Evolutionary conservation across 2,797 vertebrate species (phyloP), one percentile per base, ranked within the genome.

Genomic region (Danionella dracula): DNA sequence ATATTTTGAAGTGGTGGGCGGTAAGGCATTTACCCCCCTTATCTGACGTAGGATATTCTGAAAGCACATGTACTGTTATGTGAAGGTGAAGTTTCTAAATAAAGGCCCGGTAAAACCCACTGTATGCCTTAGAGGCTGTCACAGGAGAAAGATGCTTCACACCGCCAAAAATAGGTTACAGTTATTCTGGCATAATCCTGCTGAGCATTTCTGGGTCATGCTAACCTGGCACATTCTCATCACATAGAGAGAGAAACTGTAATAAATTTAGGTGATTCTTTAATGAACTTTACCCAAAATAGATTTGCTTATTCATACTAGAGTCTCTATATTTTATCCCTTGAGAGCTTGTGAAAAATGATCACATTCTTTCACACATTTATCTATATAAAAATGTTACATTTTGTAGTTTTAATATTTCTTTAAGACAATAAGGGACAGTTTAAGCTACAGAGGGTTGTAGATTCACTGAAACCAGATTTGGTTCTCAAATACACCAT

Each of bases 291-390:
- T 34, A 23, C 35, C 35, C 23, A 12, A 56, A 41, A 56, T 41
- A 56, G 53, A 38, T 40, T 16, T 56, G 53, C 35, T 55, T 55
- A 55, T 55, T 40, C n/a, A 55, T 9, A 54, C 0, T 11, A 21
- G 19, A 35, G 31, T 35, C 32, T 54, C 49, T 11, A 17, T n/a
- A 21, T n/a, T 6, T n/a, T 16, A 34, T 35, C 51, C 19, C 68
- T 66, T 66, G 56, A 71, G 75, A 79, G 77, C 78, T 74, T n/a
- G n/a, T n/a, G n/a, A n/a, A n/a, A n/a, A n/a, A n/a, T n/a, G n/a
- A n/a, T n/a, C n/a, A n/a, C n/a, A n/a, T n/a, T n/a, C n/a, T n/a
- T n/a, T n/a, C n/a, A n/a, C n/a, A n/a, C n/a, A n/a, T n/a, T n/a
- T n/a, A n/a, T n/a, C n/a, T n/a, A n/a, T n/a, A n/a, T n/a, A n/a